Conservation (phyloP, 2,113 vertebrate species). For the Crypturellus undulatus region DNA sequence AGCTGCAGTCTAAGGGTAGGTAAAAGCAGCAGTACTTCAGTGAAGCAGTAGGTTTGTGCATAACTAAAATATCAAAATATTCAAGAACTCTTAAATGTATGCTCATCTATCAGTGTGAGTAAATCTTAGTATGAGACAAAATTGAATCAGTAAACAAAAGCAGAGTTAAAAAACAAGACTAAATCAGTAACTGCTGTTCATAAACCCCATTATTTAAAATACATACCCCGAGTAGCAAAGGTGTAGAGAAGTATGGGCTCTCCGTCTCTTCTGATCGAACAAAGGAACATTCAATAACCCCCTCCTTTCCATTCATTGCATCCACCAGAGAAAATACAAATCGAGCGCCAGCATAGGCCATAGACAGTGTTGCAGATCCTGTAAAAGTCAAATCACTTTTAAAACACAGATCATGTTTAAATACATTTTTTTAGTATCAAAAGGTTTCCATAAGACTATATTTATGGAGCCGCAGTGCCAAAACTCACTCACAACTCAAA, state of each 20-base stretch:
- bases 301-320: constrained; percentile 95
- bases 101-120: background rate
- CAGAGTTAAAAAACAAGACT: background rate
- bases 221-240: constrained; percentile 90
- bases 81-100: background rate
- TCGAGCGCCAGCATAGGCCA: constrained; percentile 95
- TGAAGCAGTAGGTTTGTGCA: background rate
- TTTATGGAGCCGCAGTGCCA: background rate
- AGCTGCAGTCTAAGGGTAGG: background rate
- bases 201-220: background rate
- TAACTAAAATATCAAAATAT: background rate
- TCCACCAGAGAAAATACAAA: constrained; percentile 96
- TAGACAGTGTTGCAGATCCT: constrained; percentile 97
- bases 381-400: background rate
- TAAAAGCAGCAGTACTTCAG: background rate
- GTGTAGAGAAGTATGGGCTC: constrained; percentile 95
- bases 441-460: rapidly evolving
- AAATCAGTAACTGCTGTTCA: rapidly evolving
- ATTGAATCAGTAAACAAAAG: background rate
- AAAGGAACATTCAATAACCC: constrained; percentile 92
- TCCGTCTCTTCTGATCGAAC: constrained; percentile 92
- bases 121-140: rapidly evolving
- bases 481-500: too few species aligned
- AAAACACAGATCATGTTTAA: background rate
- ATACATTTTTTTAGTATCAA: background rate